phyloP scores from a whole-genome alignment of 1,140 invertebrate species.

The Brachionus koreanus region DNA sequence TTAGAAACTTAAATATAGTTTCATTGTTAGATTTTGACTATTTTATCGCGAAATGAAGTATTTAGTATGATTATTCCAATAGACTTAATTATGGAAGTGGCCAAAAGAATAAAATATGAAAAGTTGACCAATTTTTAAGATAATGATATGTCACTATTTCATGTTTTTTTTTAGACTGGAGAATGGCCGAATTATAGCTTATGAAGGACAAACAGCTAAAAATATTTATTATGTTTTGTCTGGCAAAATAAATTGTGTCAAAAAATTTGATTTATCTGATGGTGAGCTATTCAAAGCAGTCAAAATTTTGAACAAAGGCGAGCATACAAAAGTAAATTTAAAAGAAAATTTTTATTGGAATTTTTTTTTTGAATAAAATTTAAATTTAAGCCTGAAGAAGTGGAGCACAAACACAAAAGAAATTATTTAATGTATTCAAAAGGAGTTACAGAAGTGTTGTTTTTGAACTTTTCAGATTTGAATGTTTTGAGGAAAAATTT shows the following conservation, averaged over 20 bases:
- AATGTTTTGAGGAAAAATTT: neutral
- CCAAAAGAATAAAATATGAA: slow-evolving; percentile 32
- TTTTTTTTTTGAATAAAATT: neutral
- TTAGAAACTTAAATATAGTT: neutral
- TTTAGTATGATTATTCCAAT: slow-evolving; percentile 28
- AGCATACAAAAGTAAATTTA: slow-evolving; percentile 2
- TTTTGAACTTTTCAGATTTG: slow-evolving; percentile 5
- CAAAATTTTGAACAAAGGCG: neutral
- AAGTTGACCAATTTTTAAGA: no score
- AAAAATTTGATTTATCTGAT: slow-evolving; percentile 22
- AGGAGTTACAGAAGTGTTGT: slow-evolving; percentile 22
- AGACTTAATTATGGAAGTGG: neutral
- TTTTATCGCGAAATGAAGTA: neutral
- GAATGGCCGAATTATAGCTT: slow-evolving; percentile 5
- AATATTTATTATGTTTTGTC: slow-evolving; percentile 15
- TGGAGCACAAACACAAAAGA: neutral
- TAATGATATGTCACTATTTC: no score
- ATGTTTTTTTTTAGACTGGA: slow-evolving; percentile 24
- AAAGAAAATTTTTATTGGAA: neutral
- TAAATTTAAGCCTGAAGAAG: slow-evolving; percentile 16
- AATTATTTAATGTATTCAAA: neutral
- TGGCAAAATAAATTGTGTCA: slow-evolving; percentile 35
- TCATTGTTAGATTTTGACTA: neutral
- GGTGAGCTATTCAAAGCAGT: slow-evolving; percentile 5
- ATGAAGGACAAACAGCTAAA: slow-evolving; percentile 14